These are phyloP conservation scores for Eulithis testata DNA, from an alignment of 2,888 invertebrate species.

Conservation along the genomic window DNA sequence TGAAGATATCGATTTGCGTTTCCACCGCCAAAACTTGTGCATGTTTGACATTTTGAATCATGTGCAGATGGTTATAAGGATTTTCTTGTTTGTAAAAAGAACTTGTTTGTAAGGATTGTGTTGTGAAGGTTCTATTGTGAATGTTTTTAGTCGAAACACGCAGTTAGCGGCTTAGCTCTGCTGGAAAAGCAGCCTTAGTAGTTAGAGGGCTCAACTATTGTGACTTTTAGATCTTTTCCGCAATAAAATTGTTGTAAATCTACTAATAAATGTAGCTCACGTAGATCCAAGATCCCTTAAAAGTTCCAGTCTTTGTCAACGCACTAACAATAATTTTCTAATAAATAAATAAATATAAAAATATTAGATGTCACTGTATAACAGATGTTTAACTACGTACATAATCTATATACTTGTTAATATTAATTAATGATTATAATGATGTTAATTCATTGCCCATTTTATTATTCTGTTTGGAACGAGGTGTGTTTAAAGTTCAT, in stretches of 20 bases:
- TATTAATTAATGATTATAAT: slow-evolving; percentile 78
- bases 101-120: too few species aligned
- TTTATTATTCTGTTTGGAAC: slow-evolving; percentile 28
- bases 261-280: slow-evolving; percentile 7
- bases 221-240: slow-evolving; percentile 7
- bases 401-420: slow-evolving; percentile 83
- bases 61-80: too few species aligned
- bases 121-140: too few species aligned
- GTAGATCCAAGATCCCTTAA: neutral
- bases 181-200: too few species aligned
- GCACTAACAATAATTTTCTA: slow-evolving; percentile 64
- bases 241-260: slow-evolving; percentile 24
- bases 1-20: too few species aligned
- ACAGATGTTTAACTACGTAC: slow-evolving; percentile 81
- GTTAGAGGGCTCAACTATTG: neutral
- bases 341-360: slow-evolving; percentile 66
- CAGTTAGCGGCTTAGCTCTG: too few species aligned
- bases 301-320: slow-evolving; percentile 36
- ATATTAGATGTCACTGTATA: slow-evolving; percentile 83
- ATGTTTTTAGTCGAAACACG: too few species aligned
- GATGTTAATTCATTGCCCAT: slow-evolving; percentile 74
- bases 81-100: too few species aligned
- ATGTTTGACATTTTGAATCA: too few species aligned
- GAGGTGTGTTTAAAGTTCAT: slow-evolving; percentile 24
- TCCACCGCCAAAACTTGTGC: too few species aligned